Evolutionary conservation across 2,797 vertebrate genomes (phyloP).

Genomic region (Trachurus trachurus): DNA sequence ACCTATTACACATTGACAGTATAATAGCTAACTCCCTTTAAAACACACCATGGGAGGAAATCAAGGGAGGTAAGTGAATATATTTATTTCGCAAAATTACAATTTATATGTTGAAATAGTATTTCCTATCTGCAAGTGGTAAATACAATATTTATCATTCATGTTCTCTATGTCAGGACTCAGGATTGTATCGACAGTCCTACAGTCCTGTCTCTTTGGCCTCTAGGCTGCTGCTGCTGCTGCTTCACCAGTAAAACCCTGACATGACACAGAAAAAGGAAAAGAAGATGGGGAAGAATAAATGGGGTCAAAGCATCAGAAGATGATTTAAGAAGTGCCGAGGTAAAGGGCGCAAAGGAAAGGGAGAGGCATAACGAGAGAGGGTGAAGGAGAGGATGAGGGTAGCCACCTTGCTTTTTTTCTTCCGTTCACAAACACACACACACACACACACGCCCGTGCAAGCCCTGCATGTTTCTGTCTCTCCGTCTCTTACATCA

Average conservation of each 20-base stretch:
- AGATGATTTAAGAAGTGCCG: slow-evolving; percentile 45
- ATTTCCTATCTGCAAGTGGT: neutral
- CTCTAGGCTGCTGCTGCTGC: slow-evolving; percentile 6
- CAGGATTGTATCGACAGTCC: slow-evolving; percentile 10
- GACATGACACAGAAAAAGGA: slow-evolving; percentile 19
- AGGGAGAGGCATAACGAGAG: neutral
- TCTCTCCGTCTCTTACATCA: slow-evolving; percentile 65
- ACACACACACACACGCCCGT: neutral
- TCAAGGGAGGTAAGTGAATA: neutral
- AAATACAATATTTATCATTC: slow-evolving; percentile 16
- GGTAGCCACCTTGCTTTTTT: neutral
- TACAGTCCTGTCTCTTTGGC: neutral
- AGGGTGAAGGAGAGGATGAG: slow-evolving; percentile 20
- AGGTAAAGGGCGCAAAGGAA: slow-evolving; percentile 17
- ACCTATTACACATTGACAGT: neutral
- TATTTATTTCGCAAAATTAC: neutral
- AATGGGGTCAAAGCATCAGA: slow-evolving; percentile 38
- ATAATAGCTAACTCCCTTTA: slow-evolving; percentile 4
- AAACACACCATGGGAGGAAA: neutral
- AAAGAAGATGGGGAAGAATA: neutral
- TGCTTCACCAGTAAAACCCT: slow-evolving; percentile 15
- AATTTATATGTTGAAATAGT: neutral
- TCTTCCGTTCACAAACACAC: slow-evolving; percentile 9
- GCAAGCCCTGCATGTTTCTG: slow-evolving; percentile 24
- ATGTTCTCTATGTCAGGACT: slow-evolving; percentile 5